Base-by-base conservation (phyloP, 2,113 vertebrate genomes). In the Glareola pratincola region DNA sequence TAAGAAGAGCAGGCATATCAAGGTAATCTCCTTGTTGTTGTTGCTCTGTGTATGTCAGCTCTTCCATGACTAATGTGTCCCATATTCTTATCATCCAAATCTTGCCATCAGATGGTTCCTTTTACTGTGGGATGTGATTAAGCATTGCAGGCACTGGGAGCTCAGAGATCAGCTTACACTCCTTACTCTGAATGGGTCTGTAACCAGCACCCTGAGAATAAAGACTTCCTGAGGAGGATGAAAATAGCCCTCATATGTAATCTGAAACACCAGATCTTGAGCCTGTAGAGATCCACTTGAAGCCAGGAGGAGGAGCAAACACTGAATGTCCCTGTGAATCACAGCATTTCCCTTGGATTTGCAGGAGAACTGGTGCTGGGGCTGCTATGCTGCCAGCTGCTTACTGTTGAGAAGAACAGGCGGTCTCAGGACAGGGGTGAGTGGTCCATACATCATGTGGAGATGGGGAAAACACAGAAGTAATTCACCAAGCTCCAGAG, bases 31-130 rank as follows among this genome's bases (percentile, higher is more conserved):
- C 66, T 72, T 80, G 1, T 80, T 66, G 57, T 56, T 94, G 74
- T 59, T 93, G 41, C 80, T 97, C 34, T 94, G 1, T 83, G 36
- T 75, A 54, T 74, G 85, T 96, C 94, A 90, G 67, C 81, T 95
- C 85, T 85, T 90, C 95, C 96, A 92, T 96, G 94, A 91, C 96
- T 97, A 97, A 97, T 83, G 87, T 83, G 87, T 94, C 84, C 95
- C 94, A 93, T 80, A 93, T 80, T 96, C 90, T 95, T 97, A 96
- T 96, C 87, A 91, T 21, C 30, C 71, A 74, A 39, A 97, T 97
- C 97, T 97, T 74, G 87, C 85, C 23, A 21, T 96, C 97, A 97
- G 91, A 82, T 97, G 95, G 84, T 89, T 97, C 50, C 72, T 97
- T 88, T 95, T 95, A 95, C 93, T 76, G 89, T 12, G 81, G 81